Evolutionary conservation across 2,797 vertebrate genomes (phyloP).

Genomic region (Alosa sapidissima): DNA sequence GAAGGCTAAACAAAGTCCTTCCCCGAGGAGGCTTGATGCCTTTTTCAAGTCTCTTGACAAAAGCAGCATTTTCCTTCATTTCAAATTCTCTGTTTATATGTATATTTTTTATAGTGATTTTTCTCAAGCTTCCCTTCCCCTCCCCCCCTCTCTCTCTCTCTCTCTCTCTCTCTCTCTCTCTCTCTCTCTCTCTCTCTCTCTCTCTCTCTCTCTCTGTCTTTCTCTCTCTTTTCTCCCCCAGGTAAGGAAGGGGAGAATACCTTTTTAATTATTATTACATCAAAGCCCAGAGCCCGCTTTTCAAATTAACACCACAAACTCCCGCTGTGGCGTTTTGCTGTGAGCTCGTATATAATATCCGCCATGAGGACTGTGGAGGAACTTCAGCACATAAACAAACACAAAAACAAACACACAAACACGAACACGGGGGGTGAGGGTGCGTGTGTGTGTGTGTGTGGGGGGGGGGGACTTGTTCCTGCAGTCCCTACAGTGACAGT

Average conservation of each 20-base stretch:
- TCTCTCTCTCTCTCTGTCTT: not conserved
- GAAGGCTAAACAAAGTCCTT: not conserved
- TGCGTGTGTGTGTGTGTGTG: no score
- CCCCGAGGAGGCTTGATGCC: not conserved
- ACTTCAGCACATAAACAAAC: not conserved
- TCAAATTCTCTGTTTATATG: not conserved
- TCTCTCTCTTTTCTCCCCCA: not conserved
- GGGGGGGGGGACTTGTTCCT: not conserved
- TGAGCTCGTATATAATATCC: not conserved
- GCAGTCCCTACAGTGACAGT: not conserved
- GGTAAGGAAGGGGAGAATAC: slow-evolving; percentile 23
- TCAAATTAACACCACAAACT: slow-evolving; percentile 16
- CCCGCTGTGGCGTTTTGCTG: slow-evolving; percentile 19
- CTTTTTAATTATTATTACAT: slow-evolving; percentile 35
- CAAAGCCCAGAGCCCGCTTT: slow-evolving; percentile 27
- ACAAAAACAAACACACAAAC: not conserved
- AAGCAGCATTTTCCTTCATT: not conserved
- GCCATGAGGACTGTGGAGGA: not conserved
- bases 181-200: not conserved
- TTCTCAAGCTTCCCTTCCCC: not conserved
- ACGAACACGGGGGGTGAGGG: not conserved
- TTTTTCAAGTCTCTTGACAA: not conserved
- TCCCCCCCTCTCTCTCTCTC: not conserved
- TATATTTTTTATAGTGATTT: not conserved
- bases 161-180: not conserved